Evolutionary conservation across 1,140 invertebrate genomes (phyloP), one percentile per base, ranked within the genome.

Genomic region (Microplitis demolitor): DNA sequence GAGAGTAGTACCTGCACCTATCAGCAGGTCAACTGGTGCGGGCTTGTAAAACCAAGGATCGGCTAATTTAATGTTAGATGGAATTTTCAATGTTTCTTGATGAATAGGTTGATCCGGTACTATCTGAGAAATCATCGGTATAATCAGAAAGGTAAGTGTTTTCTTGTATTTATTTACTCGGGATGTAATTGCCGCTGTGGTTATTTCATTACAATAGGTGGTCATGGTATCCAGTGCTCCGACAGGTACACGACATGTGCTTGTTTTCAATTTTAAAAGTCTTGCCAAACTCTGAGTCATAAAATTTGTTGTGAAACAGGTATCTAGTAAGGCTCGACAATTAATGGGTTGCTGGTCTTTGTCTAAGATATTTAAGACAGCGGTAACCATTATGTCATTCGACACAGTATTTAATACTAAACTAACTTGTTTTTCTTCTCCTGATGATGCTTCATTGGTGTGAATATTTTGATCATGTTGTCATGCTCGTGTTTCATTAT

Each of bases 21-120:
- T 50, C 1, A 80, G 39, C 37, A 78, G 58, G 61, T 78, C 68
- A 2, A 78, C 45, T 24, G 71, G 51, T 9, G 54, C 24, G 8
- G 76, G 73, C 45, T 67, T 62, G 8, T 77, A 33, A 62, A 78
- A 78, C 0, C 67, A 11, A 1, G 74, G 76, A 71, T 80, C 75
- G 0, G 77, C 75, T 53, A 77, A 11, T 60, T 37, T 39, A 5
- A 69, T 13, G 16, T 58, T 35, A 6, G 13, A 3, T 4, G 54
- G 66, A 37, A 58, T 58, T 9, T 58, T 58, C 5, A 69, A 34
- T 14, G 3, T n/a, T 37, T 33, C 13, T 13, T 31, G 24, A 13
- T 60, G 4, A 11, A 69, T 35, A 14, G 31, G 53, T 58, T 69
- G 31, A 13, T 24, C n/a, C 1, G 51, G 14, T 58, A 60, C 24